Percentiles rank a stretch among this genome's conserved stretches.
phyloP scores from a whole-genome alignment of 2,888 invertebrate genomes.

The Onthophagus sagittarius region DNA sequence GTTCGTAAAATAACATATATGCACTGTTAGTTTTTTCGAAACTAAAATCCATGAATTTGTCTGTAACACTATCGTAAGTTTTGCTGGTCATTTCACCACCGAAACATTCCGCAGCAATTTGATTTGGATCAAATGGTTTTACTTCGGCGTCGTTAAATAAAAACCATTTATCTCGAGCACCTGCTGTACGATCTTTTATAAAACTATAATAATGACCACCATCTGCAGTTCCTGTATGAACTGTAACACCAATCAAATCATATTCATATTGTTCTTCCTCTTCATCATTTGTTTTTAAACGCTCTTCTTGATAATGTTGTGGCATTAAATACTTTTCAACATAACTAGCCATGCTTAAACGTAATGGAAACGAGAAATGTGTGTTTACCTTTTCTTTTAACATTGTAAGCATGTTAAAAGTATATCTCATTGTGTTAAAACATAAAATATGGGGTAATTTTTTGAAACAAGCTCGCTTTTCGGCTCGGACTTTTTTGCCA shows the following conservation, averaged over 20 bases:
- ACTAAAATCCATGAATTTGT: slow-evolving; percentile 96
- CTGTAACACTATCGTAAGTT: slow-evolving; percentile 93
- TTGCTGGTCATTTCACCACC: slow-evolving; percentile 98
- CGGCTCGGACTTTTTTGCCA: slow-evolving; percentile 90
- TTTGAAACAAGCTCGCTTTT: slow-evolving; percentile 92
- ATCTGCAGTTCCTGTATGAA: slow-evolving; percentile 97
- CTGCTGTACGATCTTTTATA: slow-evolving; percentile 78
- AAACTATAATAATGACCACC: slow-evolving; percentile 97
- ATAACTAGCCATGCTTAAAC: slow-evolving; percentile 91
- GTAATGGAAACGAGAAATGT: slow-evolving; percentile 91
- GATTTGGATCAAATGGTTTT: slow-evolving; percentile 91
- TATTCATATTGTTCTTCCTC: slow-evolving; percentile 69
- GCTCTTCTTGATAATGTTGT: slow-evolving; percentile 76
- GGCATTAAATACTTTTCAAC: slow-evolving; percentile 92
- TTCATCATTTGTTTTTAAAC: slow-evolving; percentile 51
- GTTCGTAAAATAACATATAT: slow-evolving; percentile 95
- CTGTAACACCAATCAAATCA: slow-evolving; percentile 76
- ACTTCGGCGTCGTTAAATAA: slow-evolving; percentile 91
- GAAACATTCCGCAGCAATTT: slow-evolving; percentile 93
- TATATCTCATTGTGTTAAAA: slow-evolving; percentile 96
- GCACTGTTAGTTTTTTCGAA: slow-evolving; percentile 97
- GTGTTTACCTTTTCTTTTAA: slow-evolving; percentile 96
- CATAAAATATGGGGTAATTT: slow-evolving; percentile 89
- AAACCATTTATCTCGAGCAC: slow-evolving; percentile 83
- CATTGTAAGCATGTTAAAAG: slow-evolving; percentile 97